Evolutionary conservation across 2,113 vertebrate species (phyloP).

Genomic region (Plestiodon gilberti): DNA sequence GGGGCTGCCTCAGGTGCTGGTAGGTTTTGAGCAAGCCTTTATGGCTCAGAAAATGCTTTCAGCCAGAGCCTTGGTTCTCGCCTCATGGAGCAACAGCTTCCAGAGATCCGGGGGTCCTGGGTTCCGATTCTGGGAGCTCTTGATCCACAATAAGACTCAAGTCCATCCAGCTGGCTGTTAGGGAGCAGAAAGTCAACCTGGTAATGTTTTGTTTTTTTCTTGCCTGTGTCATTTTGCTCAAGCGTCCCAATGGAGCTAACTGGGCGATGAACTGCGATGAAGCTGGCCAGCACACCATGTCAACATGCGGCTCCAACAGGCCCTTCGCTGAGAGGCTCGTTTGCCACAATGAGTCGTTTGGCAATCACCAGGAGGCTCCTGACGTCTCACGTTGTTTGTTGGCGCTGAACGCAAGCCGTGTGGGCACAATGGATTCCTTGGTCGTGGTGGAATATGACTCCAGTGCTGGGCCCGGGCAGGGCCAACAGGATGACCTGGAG

Average conservation of each 20-base stretch:
- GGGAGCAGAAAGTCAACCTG: background rate
- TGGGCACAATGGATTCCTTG: conserved; percentile 88
- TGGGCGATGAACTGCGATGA: conserved; percentile 60
- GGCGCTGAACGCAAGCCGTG: conserved; percentile 59
- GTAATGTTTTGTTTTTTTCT: background rate
- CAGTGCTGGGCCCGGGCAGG: conserved; percentile 57
- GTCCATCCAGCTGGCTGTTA: background rate
- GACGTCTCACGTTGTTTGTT: conserved; percentile 59
- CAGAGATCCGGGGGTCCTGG: background rate
- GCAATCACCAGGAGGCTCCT: conserved; percentile 71
- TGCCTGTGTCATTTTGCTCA: background rate
- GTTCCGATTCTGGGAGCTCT: too few relatives aligned
- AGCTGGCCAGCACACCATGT: conserved; percentile 77
- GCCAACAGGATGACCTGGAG: conserved; percentile 59
- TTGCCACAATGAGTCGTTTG: conserved; percentile 68
- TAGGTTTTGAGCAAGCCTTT: too few relatives aligned
- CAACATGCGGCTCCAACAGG: conserved; percentile 84
- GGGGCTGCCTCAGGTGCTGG: too few relatives aligned
- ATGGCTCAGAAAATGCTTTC: too few relatives aligned
- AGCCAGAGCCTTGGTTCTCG: too few relatives aligned
- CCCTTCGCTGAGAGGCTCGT: conserved; percentile 67
- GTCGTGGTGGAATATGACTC: conserved; percentile 89
- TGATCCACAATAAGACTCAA: background rate
- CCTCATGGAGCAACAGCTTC: background rate
- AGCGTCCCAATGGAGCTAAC: conserved; percentile 59